phyloP scores from a whole-genome alignment of 1,140 invertebrate species.

The Babylonia areolata region DNA sequence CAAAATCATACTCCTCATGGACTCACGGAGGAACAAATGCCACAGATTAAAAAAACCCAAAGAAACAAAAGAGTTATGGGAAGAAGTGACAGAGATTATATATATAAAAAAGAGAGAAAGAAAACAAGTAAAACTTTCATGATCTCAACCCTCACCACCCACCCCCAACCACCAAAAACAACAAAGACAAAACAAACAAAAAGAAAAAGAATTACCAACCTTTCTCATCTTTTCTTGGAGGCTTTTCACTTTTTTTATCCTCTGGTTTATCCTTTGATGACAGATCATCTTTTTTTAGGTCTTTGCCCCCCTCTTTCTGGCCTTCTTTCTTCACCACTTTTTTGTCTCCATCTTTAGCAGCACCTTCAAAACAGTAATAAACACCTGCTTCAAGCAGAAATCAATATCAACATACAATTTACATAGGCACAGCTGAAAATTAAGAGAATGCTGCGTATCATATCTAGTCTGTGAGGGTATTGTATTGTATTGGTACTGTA shows the following conservation, averaged over 20 bases:
- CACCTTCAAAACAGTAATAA: neutral
- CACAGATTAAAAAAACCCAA: too few species aligned
- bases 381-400: neutral
- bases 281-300: slow-evolving; percentile 46
- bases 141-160: neutral
- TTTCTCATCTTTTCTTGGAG: slow-evolving; percentile 29
- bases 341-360: slow-evolving; percentile 49
- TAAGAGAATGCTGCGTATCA: too few species aligned
- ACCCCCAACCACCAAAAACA: neutral
- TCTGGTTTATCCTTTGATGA: slow-evolving; percentile 34
- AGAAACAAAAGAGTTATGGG: too few species aligned
- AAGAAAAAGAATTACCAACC: neutral
- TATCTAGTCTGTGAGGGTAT: too few species aligned
- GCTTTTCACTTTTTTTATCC: slow-evolving; percentile 51
- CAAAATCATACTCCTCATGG: too few species aligned
- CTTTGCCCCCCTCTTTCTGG: slow-evolving; percentile 41
- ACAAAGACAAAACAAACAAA: neutral
- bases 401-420: too few species aligned
- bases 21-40: too few species aligned
- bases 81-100: too few species aligned
- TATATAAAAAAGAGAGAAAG: too few species aligned
- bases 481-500: too few species aligned
- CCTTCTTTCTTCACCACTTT: slow-evolving; percentile 48
- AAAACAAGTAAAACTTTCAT: too few species aligned
- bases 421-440: too few species aligned